Evolutionary conservation across 1,140 invertebrate genomes (phyloP).

Genomic region (Anoplophora glabripennis): DNA sequence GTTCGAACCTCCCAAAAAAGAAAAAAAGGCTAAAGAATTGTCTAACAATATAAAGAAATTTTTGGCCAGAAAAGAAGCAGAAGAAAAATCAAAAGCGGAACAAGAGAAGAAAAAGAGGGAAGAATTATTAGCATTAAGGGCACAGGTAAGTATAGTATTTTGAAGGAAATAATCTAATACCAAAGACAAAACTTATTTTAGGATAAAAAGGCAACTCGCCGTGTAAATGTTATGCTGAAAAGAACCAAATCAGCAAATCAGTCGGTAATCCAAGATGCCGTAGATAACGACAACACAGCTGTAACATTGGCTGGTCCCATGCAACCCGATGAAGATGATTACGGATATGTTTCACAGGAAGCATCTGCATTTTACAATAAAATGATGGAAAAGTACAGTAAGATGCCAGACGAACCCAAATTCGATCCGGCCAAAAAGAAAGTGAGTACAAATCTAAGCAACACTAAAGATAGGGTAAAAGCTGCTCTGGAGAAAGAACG

Average conservation of each 20-base stretch:
- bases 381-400: slow-evolving; percentile 79
- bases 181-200: slow-evolving; percentile 18
- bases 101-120: slow-evolving; percentile 64
- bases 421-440: slow-evolving; percentile 50
- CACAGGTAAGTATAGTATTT: slow-evolving; percentile 55
- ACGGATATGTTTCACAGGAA: slow-evolving; percentile 81
- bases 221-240: slow-evolving; percentile 65
- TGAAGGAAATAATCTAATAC: background rate
- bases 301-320: slow-evolving; percentile 67
- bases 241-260: slow-evolving; percentile 86
- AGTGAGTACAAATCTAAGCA: slow-evolving; percentile 56
- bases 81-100: slow-evolving; percentile 64
- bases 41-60: slow-evolving; percentile 80
- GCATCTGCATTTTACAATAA: slow-evolving; percentile 77
- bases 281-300: slow-evolving; percentile 72
- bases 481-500: slow-evolving; percentile 70
- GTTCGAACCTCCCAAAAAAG: slow-evolving; percentile 79
- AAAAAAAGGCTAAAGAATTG: slow-evolving; percentile 63
- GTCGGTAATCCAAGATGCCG: slow-evolving; percentile 77
- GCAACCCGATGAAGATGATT: slow-evolving; percentile 88
- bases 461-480: slow-evolving; percentile 69
- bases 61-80: slow-evolving; percentile 74
- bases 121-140: slow-evolving; percentile 68
- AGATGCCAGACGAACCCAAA: slow-evolving; percentile 64
- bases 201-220: slow-evolving; percentile 57